Evolutionary conservation across 2,888 invertebrate species (phyloP), one percentile per base, ranked within the genome.

Genomic region (Polydrusus tereticollis): DNA sequence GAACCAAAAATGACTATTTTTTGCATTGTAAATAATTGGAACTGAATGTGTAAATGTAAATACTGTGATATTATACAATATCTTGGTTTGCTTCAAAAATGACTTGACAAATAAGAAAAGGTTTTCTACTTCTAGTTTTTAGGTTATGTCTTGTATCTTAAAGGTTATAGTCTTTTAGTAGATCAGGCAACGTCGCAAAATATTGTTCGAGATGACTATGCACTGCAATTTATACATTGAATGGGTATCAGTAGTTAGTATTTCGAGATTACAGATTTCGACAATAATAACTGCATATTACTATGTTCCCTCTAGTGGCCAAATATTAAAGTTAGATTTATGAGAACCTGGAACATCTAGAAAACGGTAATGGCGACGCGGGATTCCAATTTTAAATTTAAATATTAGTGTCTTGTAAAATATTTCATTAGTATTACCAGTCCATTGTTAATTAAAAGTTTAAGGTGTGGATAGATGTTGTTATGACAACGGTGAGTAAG

Each of bases 1-100:
- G 93, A 91, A 72, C 95, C 95, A 82, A 96, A 94, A 81, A 96
- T 90, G 63, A 93, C 93, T 78, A 96, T 88, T 85, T 91, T 92
- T 84, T 91, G 90, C 93, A 94, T 94, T 63, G 18, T n/a, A 59
- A 20, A 36, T 36, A 36, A n/a, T 21, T 10, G 8, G 14, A 43
- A 21, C 14, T 36, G 10, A 60, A 60, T n/a, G 36, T 0, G 2
- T 20, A 58, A 20, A 47, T 1, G n/a, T 1, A 38, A 26, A 7
- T 26, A 5, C 26, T 2, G 23, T 4, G 7, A 43, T 7, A 18
- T 18, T 5, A 1, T 18, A 18, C 43, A 29, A 29, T 7, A 29
- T 4, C 5, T 29, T 29, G 29, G 29, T 29, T n/a, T n/a, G n/a
- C n/a, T n/a, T n/a, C n/a, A n/a, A n/a, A n/a, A n/a, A n/a, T n/a